These are phyloP conservation scores for Sinosuthora webbiana DNA, from an alignment of 2,113 vertebrate genomes.

Conservation along the genomic window DNA sequence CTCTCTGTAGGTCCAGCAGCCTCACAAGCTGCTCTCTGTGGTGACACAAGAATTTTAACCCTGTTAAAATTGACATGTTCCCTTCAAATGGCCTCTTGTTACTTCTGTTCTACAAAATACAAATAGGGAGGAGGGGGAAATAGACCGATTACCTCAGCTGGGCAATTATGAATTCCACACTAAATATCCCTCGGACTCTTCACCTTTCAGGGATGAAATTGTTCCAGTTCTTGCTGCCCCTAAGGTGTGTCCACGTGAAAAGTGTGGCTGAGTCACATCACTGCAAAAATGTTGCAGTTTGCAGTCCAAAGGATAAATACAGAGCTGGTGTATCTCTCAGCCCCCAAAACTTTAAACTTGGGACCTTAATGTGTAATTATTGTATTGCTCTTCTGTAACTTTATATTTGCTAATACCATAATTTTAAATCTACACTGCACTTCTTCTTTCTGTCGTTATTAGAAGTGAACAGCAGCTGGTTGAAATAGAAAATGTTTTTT, in stretches of 20 bases:
- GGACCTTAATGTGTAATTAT: not conserved
- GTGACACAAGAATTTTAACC: too few relatives aligned
- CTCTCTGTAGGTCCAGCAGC: not conserved
- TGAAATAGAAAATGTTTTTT: not conserved
- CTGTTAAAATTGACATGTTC: too few relatives aligned
- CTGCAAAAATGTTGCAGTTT: not conserved
- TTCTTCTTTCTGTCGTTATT: not conserved
- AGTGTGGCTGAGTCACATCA: not conserved
- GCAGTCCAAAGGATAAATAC: not conserved
- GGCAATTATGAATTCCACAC: not conserved
- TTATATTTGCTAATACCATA: not conserved
- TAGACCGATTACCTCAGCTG: not conserved
- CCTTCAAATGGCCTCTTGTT: not conserved
- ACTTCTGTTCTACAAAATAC: not conserved
- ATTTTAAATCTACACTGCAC: not conserved
- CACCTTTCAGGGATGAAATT: not conserved
- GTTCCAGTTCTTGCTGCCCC: not conserved
- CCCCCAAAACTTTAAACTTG: not conserved
- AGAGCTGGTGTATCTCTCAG: not conserved
- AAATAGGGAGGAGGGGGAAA: rapidly evolving
- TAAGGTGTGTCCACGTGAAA: not conserved
- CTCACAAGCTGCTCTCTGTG: too few relatives aligned
- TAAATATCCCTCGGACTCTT: not conserved
- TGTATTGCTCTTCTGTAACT: not conserved
- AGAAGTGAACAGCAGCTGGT: not conserved